These are phyloP conservation scores for Peromyscus melanophrys DNA, from an alignment of 2,797 vertebrate genomes.

Conservation along the genomic window DNA sequence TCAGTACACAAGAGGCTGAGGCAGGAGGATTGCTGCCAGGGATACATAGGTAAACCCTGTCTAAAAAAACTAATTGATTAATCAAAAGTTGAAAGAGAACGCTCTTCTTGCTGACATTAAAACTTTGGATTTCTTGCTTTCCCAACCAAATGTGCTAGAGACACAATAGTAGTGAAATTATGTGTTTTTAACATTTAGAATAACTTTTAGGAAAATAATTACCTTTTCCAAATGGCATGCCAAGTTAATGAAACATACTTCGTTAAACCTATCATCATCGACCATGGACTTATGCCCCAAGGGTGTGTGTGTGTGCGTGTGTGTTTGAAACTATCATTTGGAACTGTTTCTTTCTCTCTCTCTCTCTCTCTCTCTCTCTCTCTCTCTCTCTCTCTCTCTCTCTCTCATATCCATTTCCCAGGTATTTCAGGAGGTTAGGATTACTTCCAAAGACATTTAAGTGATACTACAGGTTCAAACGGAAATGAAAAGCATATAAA, in stretches of 20 bases:
- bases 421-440: conserved; percentile 33
- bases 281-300: neutral
- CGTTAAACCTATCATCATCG: conserved; percentile 17
- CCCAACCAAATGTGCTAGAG: neutral
- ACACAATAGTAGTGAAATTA: neutral
- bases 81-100: neutral
- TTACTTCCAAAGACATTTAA: conserved; percentile 58
- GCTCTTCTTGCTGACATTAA: neutral
- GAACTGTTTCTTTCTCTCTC: neutral
- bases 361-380: no score
- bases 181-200: conserved; percentile 40
- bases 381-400: no score
- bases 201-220: conserved; percentile 43
- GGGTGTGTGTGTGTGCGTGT: neutral
- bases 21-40: no score
- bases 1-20: neutral
- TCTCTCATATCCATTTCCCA: no score
- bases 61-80: neutral
- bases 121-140: neutral
- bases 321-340: neutral
- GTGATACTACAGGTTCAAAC: conserved; percentile 40
- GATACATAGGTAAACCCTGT: neutral
- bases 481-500: conserved; percentile 63
- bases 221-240: conserved; percentile 19
- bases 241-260: conserved; percentile 7